phyloP scores from a whole-genome alignment of 2,888 invertebrate genomes.

The Ormyrus pomaceus region DNA sequence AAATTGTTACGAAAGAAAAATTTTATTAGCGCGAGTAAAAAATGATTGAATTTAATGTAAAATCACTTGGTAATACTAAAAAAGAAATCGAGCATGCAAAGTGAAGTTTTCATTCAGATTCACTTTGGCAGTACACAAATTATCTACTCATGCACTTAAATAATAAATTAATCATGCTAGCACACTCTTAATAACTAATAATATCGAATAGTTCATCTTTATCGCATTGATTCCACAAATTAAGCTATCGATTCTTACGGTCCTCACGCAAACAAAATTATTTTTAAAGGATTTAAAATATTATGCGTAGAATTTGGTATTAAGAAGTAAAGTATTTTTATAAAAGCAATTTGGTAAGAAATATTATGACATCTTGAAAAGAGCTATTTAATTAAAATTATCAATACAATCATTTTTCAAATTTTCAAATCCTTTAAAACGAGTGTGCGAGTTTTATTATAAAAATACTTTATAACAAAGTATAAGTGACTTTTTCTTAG shows the following conservation, averaged over 20 bases:
- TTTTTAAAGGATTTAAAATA: slow-evolving; percentile 1
- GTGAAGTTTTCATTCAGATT: slow-evolving; percentile 26
- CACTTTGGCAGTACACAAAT: slow-evolving; percentile 33
- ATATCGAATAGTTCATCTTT: neutral
- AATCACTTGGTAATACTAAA: slow-evolving; percentile 28
- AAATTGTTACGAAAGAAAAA: neutral
- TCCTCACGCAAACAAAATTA: slow-evolving; percentile 3
- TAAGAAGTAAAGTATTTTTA: no score
- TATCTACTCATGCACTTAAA: slow-evolving; percentile 54
- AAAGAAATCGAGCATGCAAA: slow-evolving; percentile 37
- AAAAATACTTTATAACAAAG: slow-evolving; percentile 30
- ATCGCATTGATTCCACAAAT: neutral
- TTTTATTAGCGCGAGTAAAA: neutral
- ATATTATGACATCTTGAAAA: no score
- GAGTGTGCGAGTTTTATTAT: neutral
- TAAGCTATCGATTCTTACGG: slow-evolving; percentile 16
- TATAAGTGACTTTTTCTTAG: slow-evolving; percentile 6
- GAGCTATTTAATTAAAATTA: no score
- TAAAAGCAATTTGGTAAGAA: no score
- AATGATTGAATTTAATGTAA: slow-evolving; percentile 15
- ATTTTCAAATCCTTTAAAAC: neutral
- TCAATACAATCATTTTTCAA: no score
- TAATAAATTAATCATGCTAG: slow-evolving; percentile 47
- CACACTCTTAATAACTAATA: slow-evolving; percentile 29
- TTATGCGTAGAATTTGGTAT: no score